These are phyloP conservation scores for Apotomis betuletana DNA, from an alignment of 2,888 invertebrate genomes.

Conservation along the genomic window DNA sequence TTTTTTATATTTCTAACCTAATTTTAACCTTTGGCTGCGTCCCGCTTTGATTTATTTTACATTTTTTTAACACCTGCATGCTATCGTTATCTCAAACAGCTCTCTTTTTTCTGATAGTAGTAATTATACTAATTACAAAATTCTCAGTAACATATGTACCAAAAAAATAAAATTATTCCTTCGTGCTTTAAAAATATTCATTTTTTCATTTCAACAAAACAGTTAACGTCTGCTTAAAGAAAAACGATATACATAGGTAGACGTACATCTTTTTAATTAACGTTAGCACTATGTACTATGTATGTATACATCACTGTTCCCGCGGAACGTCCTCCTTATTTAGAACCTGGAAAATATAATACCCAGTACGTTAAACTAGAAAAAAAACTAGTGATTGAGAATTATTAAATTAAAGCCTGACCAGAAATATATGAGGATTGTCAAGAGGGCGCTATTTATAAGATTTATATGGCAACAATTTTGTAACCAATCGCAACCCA, in stretches of 20 bases:
- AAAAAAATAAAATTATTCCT: constrained; percentile 4
- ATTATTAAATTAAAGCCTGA: too few species aligned
- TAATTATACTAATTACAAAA: neutral
- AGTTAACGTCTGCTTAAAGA: constrained; percentile 33
- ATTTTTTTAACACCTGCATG: too few species aligned
- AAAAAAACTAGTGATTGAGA: too few species aligned
- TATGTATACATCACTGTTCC: constrained; percentile 12
- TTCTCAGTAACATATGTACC: neutral
- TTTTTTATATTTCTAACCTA: too few species aligned
- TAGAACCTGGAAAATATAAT: constrained; percentile 6
- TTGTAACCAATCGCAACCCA: too few species aligned
- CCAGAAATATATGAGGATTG: too few species aligned
- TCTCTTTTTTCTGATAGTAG: neutral
- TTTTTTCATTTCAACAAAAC: constrained; percentile 29
- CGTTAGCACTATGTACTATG: constrained; percentile 18
- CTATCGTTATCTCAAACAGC: too few species aligned
- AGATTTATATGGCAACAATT: too few species aligned
- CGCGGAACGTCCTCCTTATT: neutral
- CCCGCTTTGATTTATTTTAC: too few species aligned
- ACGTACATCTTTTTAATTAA: constrained; percentile 22
- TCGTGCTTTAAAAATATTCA: constrained; percentile 3
- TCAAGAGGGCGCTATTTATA: too few species aligned
- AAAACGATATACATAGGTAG: constrained; percentile 18
- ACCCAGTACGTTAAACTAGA: neutral
- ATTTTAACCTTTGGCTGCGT: too few species aligned